Evolutionary conservation across 2,888 invertebrate species (phyloP).

Genomic region (Yponomeuta plumbellus): DNA sequence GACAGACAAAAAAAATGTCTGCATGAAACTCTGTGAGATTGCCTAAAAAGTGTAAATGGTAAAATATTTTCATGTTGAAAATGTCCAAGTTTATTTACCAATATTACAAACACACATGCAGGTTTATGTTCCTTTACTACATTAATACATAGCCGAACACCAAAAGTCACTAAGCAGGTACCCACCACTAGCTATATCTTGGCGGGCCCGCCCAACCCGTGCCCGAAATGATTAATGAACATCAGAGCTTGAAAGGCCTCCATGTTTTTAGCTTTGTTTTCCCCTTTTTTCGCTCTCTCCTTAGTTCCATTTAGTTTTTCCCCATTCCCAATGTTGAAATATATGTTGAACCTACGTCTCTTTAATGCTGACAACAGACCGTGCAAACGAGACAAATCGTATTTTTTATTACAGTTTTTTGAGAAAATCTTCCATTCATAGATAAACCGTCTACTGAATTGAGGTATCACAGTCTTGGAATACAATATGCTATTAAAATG

Average conservation of each 20-base stretch:
- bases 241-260: conserved; percentile 55
- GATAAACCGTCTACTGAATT: no score
- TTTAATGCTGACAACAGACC: neutral
- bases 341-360: conserved; percentile 3
- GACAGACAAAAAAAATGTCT: no score
- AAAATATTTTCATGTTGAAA: neutral
- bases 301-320: conserved; percentile 33
- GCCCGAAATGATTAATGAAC: conserved; percentile 63
- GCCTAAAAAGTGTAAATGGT: no score
- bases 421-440: no score
- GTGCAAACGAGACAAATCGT: neutral
- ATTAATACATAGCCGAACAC: conserved; percentile 17
- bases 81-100: neutral
- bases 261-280: conserved; percentile 41
- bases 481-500: no score
- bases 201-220: conserved; percentile 45
- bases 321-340: conserved; percentile 21
- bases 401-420: no score
- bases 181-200: conserved; percentile 15
- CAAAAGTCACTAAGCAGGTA: conserved; percentile 46
- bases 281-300: conserved; percentile 29
- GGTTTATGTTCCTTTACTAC: neutral
- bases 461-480: no score
- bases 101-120: neutral
- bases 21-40: no score